Conservation (phyloP, 2,113 vertebrate genomes). For the Agapornis roseicollis region DNA sequence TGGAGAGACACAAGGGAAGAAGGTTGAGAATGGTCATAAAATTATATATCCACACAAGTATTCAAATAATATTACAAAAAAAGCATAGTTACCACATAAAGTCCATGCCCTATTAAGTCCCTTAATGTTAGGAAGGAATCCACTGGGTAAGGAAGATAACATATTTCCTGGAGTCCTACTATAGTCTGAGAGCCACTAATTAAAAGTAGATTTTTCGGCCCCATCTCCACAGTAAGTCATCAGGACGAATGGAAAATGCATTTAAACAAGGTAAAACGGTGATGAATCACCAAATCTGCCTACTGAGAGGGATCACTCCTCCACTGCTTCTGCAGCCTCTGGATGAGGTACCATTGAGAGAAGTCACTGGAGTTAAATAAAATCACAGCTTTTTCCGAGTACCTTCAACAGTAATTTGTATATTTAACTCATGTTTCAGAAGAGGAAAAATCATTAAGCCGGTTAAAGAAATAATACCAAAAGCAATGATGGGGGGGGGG, state of each 20-base stretch:
- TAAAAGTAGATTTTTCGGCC: background rate
- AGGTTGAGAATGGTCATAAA: background rate
- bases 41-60: background rate
- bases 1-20: background rate
- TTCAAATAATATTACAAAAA: background rate
- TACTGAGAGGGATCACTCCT: background rate
- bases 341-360: background rate
- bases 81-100: background rate
- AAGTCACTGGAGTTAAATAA: background rate
- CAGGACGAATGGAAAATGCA: background rate
- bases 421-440: slow-evolving; percentile 11
- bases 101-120: background rate
- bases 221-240: background rate
- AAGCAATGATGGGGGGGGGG: background rate
- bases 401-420: slow-evolving; percentile 14
- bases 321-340: background rate
- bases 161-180: background rate
- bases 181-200: background rate
- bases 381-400: background rate
- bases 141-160: background rate
- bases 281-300: background rate
- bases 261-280: background rate
- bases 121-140: background rate
- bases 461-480: background rate
- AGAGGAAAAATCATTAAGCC: slow-evolving; percentile 35